A percentile compares a stretch with the other conserved stretches of the same genome.
phyloP scores from a whole-genome alignment of 2,113 vertebrate species.

The Lophotis ruficrista region DNA sequence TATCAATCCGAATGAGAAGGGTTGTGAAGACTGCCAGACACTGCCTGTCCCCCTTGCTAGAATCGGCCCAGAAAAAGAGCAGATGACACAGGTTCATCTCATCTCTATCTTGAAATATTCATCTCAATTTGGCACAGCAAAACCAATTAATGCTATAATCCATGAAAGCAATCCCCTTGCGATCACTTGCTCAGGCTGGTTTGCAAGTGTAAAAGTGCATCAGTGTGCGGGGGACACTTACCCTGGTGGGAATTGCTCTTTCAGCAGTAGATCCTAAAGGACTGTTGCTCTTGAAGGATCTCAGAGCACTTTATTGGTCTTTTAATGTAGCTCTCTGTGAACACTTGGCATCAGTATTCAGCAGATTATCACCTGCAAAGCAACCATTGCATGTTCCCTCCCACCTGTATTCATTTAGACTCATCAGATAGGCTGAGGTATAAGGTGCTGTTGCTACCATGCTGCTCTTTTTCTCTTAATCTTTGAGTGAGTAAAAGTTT shows the following conservation, averaged over 20 bases:
- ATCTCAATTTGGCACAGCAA: neutral
- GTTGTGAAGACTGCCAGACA: neutral
- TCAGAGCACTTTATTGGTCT: neutral
- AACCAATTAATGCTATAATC: neutral
- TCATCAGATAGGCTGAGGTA: neutral
- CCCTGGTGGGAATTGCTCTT: rapidly evolving
- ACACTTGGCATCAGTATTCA: neutral
- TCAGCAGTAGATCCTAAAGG: neutral
- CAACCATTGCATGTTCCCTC: rapidly evolving
- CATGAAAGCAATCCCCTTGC: neutral
- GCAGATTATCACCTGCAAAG: neutral
- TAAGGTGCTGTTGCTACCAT: neutral
- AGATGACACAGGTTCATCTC: neutral
- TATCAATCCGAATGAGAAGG: neutral
- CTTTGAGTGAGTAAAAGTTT: neutral
- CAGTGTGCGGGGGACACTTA: rapidly evolving
- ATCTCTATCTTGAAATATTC: neutral
- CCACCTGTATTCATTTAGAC: neutral
- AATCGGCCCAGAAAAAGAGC: neutral
- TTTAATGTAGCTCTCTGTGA: neutral
- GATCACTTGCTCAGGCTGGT: neutral
- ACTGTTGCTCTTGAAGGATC: neutral
- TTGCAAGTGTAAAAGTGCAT: neutral
- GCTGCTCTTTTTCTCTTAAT: neutral
- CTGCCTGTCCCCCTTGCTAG: neutral